Evolutionary conservation across 2,888 invertebrate genomes (phyloP).

Genomic region (Pachycephus smyrnensis): DNA sequence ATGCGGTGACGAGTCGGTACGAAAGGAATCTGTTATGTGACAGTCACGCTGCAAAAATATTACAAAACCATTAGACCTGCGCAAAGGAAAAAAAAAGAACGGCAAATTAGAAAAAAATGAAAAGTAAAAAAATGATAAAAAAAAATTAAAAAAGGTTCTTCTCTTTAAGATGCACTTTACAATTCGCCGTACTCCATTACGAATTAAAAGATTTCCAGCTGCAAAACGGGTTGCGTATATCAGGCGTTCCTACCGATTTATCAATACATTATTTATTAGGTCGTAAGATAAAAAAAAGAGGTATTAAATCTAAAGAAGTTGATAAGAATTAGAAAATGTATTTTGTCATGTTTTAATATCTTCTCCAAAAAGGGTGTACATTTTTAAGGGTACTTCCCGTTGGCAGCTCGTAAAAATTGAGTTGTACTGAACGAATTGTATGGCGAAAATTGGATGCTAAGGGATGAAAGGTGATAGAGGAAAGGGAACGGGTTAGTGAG

Average conservation of each 20-base stretch:
- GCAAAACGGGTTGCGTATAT: background rate
- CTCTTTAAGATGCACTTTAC: background rate
- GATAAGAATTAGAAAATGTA: background rate
- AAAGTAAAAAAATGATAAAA: constrained; percentile 13
- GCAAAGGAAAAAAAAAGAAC: constrained; percentile 13
- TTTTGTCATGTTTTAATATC: background rate
- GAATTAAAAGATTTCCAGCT: background rate
- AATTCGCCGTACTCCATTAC: background rate
- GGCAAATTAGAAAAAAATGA: constrained; percentile 6
- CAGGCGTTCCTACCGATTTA: background rate
- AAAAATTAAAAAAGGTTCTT: background rate
- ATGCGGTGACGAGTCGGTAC: constrained; percentile 36
- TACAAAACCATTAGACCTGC: background rate
- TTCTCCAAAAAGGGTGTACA: background rate
- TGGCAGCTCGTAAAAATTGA: background rate
- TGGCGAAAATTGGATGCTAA: background rate
- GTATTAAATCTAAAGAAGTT: background rate
- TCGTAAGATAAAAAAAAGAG: background rate
- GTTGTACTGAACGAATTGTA: background rate
- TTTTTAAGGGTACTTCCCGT: background rate
- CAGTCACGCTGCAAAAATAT: background rate
- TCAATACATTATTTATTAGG: background rate
- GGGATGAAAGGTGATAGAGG: background rate
- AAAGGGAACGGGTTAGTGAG: no score
- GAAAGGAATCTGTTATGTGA: constrained; percentile 30